Evolutionary conservation across 2,113 vertebrate genomes (phyloP).

Genomic region (Stigmatopora argus): DNA sequence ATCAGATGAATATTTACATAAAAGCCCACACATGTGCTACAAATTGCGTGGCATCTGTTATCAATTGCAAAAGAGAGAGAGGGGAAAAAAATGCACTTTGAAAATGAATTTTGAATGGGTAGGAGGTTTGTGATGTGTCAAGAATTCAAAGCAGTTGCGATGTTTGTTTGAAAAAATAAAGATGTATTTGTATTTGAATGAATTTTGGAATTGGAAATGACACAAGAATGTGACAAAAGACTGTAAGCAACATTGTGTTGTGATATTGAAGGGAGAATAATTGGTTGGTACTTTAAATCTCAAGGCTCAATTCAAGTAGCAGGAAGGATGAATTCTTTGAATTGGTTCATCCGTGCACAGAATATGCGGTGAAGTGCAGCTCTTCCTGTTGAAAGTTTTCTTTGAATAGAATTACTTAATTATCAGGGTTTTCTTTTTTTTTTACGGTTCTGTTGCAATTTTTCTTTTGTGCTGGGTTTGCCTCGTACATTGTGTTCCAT

Average conservation of each 20-base stretch:
- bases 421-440: too few relatives aligned
- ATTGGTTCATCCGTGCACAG: too few relatives aligned
- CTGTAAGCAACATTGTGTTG: background rate
- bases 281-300: too few relatives aligned
- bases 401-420: too few relatives aligned
- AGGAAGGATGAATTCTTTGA: too few relatives aligned
- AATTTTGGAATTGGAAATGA: background rate
- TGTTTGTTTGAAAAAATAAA: background rate
- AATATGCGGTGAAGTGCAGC: too few relatives aligned
- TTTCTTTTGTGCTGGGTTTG: too few relatives aligned
- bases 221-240: background rate
- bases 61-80: conserved; percentile 33
- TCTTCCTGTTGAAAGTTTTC: too few relatives aligned
- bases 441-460: too few relatives aligned
- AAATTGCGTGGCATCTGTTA: conserved; percentile 62
- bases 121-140: conserved; percentile 43
- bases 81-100: conserved; percentile 47
- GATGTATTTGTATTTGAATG: background rate
- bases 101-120: conserved; percentile 66
- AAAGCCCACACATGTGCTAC: conserved; percentile 61
- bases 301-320: too few relatives aligned
- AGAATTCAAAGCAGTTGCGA: background rate
- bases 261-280: too few relatives aligned
- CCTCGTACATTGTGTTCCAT: too few relatives aligned
- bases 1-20: conserved; percentile 68